Base-by-base conservation (phyloP, 2,797 vertebrate genomes). In the Schizopygopsis pylzovi region DNA sequence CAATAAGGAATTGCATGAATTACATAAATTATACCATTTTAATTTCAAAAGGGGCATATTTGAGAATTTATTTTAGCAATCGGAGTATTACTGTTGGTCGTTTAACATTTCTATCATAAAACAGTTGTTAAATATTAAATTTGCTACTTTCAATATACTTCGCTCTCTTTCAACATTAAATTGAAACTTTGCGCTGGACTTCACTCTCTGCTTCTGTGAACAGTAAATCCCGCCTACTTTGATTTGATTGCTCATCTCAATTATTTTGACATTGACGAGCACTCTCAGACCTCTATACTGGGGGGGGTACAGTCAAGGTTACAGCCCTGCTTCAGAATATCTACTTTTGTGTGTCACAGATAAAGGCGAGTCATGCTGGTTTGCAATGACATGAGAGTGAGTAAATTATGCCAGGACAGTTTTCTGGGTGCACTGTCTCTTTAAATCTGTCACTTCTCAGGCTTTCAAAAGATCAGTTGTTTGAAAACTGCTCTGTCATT, bases 401-500 rank as follows among this genome's bases (percentile, higher is more conserved):
- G 49, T 37, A 56, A 77, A 77, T 13, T 11, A 56, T 37, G 18
- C 10, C 49, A 56, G 28, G 52, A 4, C 33, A 13, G 11, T n/a
- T 18, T 16, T 28, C 18, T 18, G n/a, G 22, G 22, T 79, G 77
- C 2, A 11, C 39, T 63, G n/a, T 79, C 56, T 41, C 15, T 79
- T 63, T 79, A 61, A 79, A 12, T 28, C 39, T 11, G 37, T 13
- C 15, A 4, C 2, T 63, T 80, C 49, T 80, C 25, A 43, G 54
- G 9, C 22, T 56, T 18, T 18, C 54, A 63, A 10, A 11, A 80
- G 43, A 47, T 67, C 61, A 33, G 43, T 20, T 37, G 79, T 80
- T 80, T 61, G 37, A 61, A 81, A 86, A 78, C 65, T 80, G 83
- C 75, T 6, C 33, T 59, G 77, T 84, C 75, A 85, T 56, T 81